These are phyloP conservation scores for Chesias legatella DNA, from an alignment of 2,888 invertebrate species.

Conservation along the genomic window DNA sequence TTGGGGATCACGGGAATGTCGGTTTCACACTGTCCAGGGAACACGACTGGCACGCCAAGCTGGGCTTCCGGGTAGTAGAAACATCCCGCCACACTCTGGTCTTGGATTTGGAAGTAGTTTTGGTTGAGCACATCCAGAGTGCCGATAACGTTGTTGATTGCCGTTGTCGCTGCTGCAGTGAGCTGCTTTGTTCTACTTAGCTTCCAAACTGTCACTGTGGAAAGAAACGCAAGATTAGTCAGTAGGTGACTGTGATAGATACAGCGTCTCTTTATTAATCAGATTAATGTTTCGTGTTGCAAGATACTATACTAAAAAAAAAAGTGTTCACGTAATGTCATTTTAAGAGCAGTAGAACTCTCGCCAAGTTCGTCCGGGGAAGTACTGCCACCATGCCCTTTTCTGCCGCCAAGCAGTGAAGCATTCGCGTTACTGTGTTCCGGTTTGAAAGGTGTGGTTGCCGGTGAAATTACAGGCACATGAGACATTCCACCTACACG, in stretches of 20 bases:
- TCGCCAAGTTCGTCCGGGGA: too few relatives aligned
- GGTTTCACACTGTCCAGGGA: slow-evolving; percentile 54
- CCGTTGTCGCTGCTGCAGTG: slow-evolving; percentile 25
- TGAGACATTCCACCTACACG: too few relatives aligned
- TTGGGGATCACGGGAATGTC: slow-evolving; percentile 36
- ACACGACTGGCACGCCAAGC: slow-evolving; percentile 46
- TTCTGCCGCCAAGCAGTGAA: too few relatives aligned
- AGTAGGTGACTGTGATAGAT: not conserved
- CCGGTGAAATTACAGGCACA: too few relatives aligned
- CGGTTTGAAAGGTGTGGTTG: too few relatives aligned
- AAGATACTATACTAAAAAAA: too few relatives aligned
- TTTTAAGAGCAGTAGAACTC: too few relatives aligned
- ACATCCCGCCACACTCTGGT: slow-evolving; percentile 51
- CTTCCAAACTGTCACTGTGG: slow-evolving; percentile 59
- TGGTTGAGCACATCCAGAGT: slow-evolving; percentile 42
- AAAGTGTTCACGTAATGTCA: too few relatives aligned
- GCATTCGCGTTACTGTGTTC: too few relatives aligned
- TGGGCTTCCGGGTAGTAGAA: slow-evolving; percentile 58
- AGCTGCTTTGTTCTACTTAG: slow-evolving; percentile 51
- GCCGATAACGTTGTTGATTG: slow-evolving; percentile 41
- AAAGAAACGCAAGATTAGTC: slow-evolving; percentile 1
- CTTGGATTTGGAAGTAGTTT: slow-evolving; percentile 37
- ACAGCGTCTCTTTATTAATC: too few relatives aligned
- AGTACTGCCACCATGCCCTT: too few relatives aligned
- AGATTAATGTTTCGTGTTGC: too few relatives aligned